Conservation (phyloP, 2,797 vertebrate species). For the Liasis olivaceus region DNA sequence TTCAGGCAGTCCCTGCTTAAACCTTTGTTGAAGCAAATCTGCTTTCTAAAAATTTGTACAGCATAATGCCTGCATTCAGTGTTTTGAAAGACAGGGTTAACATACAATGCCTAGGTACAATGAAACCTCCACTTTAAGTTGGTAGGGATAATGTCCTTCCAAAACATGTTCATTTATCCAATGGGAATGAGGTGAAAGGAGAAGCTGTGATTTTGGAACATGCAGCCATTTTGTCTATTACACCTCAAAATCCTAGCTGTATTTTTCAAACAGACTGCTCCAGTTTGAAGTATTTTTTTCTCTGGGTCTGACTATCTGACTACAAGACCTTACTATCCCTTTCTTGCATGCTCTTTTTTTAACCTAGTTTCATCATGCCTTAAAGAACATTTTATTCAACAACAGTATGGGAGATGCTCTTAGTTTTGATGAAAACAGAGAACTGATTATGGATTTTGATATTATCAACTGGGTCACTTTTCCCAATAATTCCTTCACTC, state of each 20-base stretch:
- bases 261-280: neutral
- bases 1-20: too few species aligned
- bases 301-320: too few species aligned
- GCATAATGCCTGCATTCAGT: too few species aligned
- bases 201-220: neutral
- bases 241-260: neutral
- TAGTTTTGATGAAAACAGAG: neutral
- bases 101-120: too few species aligned
- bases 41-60: too few species aligned
- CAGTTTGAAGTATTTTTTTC: neutral
- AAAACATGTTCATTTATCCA: too few species aligned
- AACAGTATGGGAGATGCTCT: neutral
- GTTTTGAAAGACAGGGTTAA: too few species aligned
- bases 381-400: neutral
- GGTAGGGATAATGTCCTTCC: too few species aligned
- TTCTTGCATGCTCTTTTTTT: too few species aligned
- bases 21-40: too few species aligned
- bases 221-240: neutral
- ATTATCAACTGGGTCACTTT: neutral
- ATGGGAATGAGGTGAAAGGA: neutral
- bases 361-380: neutral
- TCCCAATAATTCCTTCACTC: neutral
- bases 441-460: neutral
- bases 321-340: neutral
- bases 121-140: too few species aligned